A percentile compares a stretch with the other conserved stretches of the same genome.
Conservation (phyloP, 2,113 vertebrate species). For the Pica pica region DNA sequence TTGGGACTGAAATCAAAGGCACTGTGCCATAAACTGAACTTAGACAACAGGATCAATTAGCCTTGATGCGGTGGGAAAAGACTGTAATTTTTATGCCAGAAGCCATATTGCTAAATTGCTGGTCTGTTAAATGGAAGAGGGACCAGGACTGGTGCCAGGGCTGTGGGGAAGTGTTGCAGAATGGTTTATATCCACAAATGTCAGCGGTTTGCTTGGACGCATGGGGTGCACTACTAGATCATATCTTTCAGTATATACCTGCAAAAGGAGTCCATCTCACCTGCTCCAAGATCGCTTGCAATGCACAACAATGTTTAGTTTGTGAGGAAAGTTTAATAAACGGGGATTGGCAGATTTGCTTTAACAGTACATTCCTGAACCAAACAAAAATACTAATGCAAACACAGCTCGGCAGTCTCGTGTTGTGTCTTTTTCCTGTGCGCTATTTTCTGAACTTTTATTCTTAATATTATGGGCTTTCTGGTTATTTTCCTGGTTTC, state of each 20-base stretch:
- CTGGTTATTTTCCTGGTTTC: neutral
- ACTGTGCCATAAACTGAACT: neutral
- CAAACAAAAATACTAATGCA: neutral
- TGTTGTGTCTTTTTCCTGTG: neutral
- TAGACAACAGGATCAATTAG: neutral
- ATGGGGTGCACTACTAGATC: neutral
- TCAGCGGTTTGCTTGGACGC: neutral
- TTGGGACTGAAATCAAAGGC: neutral
- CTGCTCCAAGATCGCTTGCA: neutral
- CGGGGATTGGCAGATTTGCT: neutral
- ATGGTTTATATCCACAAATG: neutral
- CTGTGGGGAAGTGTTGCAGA: neutral
- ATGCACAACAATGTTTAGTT: neutral
- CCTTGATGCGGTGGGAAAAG: neutral
- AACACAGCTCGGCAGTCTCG: neutral
- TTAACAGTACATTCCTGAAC: neutral
- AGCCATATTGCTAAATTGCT: neutral
- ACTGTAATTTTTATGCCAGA: neutral
- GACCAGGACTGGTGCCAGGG: neutral
- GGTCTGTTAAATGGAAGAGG: neutral
- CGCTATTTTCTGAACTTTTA: neutral
- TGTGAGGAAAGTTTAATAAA: neutral
- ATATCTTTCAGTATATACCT: neutral
- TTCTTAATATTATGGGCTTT: neutral
- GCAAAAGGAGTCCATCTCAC: neutral